Evolutionary conservation across 2,888 invertebrate genomes (phyloP).

Genomic region (Drosophila flavopinicola): DNA sequence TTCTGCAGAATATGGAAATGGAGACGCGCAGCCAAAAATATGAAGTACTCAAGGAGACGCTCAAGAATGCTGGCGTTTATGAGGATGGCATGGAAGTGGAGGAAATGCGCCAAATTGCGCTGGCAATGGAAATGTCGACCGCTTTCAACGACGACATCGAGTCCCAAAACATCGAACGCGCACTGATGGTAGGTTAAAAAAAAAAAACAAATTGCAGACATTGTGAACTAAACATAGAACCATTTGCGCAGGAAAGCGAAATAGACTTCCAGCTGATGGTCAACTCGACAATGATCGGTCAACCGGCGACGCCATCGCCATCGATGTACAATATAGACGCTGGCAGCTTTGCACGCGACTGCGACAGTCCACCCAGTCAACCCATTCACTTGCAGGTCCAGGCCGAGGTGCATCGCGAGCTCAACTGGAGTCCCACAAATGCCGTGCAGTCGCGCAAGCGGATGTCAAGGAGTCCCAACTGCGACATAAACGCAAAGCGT

Average conservation of each 20-base stretch:
- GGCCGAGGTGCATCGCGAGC: slow-evolving; percentile 74
- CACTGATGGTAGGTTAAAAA: slow-evolving; percentile 52
- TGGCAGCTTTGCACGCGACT: slow-evolving; percentile 10
- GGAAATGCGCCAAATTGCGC: slow-evolving; percentile 71
- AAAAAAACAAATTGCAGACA: not conserved
- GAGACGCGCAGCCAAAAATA: slow-evolving; percentile 32
- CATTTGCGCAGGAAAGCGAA: slow-evolving; percentile 67
- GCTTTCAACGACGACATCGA: slow-evolving; percentile 20
- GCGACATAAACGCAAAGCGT: slow-evolving; percentile 27
- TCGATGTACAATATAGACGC: no score
- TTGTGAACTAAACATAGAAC: not conserved
- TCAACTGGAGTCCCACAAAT: slow-evolving; percentile 68
- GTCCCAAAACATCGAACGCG: slow-evolving; percentile 44
- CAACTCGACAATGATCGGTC: slow-evolving; percentile 76
- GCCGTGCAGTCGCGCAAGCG: slow-evolving; percentile 8
- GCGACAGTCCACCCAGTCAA: slow-evolving; percentile 52
- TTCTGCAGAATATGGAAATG: slow-evolving; percentile 18
- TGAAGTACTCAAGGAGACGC: slow-evolving; percentile 9
- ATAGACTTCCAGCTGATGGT: slow-evolving; percentile 51
- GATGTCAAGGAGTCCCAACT: not conserved
- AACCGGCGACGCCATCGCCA: not conserved
- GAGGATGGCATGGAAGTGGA: slow-evolving; percentile 73
- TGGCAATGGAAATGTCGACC: slow-evolving; percentile 63
- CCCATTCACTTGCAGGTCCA: slow-evolving; percentile 54
- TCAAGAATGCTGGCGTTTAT: slow-evolving; percentile 63